phyloP scores from a whole-genome alignment of 2,113 vertebrate species.

The Ceyx melanurus region DNA sequence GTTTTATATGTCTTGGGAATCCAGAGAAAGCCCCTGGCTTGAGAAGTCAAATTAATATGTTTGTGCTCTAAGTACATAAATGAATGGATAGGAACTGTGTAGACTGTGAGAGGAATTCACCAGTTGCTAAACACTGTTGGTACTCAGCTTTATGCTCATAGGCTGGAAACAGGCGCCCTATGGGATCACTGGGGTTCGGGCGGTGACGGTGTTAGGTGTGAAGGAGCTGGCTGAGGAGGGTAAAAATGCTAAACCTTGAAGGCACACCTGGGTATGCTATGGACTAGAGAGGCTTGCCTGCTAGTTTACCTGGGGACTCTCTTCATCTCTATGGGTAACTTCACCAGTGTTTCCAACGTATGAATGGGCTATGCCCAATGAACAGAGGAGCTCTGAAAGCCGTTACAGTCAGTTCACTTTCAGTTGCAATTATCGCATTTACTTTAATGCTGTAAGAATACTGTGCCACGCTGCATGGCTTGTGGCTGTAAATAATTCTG shows the following conservation, averaged over 20 bases:
- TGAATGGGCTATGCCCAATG: not conserved
- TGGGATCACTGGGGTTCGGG: not conserved
- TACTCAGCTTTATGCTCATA: not conserved
- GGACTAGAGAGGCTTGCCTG: not conserved
- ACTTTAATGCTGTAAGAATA: not conserved
- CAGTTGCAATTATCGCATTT: not conserved
- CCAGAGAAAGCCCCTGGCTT: not conserved
- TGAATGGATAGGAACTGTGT: not conserved
- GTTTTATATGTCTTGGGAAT: not conserved
- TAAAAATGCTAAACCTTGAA: not conserved
- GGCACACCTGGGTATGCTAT: not conserved
- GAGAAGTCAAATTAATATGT: not conserved
- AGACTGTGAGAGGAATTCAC: not conserved
- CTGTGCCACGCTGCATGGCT: not conserved
- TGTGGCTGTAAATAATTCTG: not conserved
- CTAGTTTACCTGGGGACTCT: not conserved
- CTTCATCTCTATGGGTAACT: not conserved
- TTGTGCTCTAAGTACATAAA: not conserved
- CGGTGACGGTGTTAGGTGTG: not conserved
- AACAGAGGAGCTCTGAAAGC: not conserved
- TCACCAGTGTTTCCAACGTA: not conserved
- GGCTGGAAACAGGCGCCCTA: not conserved
- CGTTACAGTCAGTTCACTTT: not conserved
- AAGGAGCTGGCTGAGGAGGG: not conserved
- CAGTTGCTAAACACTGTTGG: not conserved